phyloP scores from a whole-genome alignment of 2,113 vertebrate genomes.

The Cisticola juncidis region DNA sequence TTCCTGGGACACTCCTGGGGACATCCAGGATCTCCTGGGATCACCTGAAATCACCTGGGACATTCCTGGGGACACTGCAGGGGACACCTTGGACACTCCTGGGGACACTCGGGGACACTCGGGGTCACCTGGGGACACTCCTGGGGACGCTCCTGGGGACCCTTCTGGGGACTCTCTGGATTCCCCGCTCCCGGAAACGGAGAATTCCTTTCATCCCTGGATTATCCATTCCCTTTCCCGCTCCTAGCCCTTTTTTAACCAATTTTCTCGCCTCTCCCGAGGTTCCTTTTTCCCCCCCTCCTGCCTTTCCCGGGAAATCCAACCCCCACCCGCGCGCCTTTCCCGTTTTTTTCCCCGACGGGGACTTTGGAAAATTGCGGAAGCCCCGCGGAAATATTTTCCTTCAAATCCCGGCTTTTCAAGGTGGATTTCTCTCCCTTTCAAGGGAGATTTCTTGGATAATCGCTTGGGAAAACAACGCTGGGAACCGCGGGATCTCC shows the following conservation, averaged over 20 bases:
- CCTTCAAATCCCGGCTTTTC: background rate
- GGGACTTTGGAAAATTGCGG: background rate
- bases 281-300: background rate
- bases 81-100: too few species aligned
- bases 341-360: background rate
- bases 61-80: too few species aligned
- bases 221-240: background rate
- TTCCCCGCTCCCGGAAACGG: background rate
- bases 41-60: too few species aligned
- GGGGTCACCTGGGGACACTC: background rate
- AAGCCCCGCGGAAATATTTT: background rate
- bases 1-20: background rate
- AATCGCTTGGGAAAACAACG: conserved; percentile 30
- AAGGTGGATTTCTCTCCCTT: conserved; percentile 61
- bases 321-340: background rate
- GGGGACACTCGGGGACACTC: background rate
- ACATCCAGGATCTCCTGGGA: background rate
- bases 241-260: background rate
- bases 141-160: background rate
- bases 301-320: background rate
- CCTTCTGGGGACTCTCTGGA: background rate
- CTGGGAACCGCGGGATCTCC: background rate
- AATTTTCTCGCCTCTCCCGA: background rate
- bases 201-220: rapidly evolving
- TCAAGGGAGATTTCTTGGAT: conserved; percentile 55